Evolutionary conservation across 2,113 vertebrate genomes (phyloP).

Genomic region (Mixornis gularis): DNA sequence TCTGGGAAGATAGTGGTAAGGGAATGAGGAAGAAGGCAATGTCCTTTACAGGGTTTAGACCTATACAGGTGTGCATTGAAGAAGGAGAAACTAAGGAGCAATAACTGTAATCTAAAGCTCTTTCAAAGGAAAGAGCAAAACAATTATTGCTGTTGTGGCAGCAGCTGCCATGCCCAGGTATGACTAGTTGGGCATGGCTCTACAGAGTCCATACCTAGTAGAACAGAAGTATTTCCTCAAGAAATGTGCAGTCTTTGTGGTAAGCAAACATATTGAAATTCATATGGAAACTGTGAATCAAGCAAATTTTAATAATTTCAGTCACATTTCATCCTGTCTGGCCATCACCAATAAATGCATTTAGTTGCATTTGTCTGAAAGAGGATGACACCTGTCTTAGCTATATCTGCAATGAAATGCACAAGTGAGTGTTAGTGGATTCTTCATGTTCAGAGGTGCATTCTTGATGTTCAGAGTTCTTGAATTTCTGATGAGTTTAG

Average conservation of each 20-base stretch:
- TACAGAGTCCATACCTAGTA: rapidly evolving
- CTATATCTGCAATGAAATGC: neutral
- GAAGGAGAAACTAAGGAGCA: neutral
- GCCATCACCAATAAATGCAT: neutral
- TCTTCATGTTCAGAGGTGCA: neutral
- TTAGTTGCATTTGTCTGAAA: neutral
- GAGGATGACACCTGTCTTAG: neutral
- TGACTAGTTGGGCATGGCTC: neutral
- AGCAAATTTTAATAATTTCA: neutral
- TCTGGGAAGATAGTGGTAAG: neutral
- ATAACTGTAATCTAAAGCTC: neutral
- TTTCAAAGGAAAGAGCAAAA: neutral
- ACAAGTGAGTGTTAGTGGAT: neutral
- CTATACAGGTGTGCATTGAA: neutral
- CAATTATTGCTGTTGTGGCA: neutral
- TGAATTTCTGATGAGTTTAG: neutral
- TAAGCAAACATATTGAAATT: neutral
- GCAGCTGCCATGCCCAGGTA: neutral
- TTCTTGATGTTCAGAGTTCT: neutral
- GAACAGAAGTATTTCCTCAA: neutral
- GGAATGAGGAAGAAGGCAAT: neutral
- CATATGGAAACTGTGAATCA: neutral
- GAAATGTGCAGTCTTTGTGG: neutral
- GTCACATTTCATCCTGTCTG: neutral
- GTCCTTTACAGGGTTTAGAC: neutral